Evolutionary conservation across 2,113 vertebrate genomes (phyloP), one percentile per base, ranked within the genome.

Genomic region (Lophura nycthemera): DNA sequence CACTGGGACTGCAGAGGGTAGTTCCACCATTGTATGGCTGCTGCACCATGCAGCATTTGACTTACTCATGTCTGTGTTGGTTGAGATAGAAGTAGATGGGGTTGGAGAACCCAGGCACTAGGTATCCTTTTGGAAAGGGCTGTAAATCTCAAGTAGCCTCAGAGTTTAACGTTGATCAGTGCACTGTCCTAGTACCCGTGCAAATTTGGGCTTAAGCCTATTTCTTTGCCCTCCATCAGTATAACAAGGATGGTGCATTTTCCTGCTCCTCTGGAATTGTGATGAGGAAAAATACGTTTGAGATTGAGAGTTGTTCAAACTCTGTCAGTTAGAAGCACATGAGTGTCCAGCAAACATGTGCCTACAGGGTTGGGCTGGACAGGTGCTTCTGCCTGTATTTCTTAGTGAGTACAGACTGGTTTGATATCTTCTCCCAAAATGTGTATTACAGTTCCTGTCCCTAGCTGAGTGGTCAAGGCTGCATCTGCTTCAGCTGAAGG

Each of bases 371-470:
- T n/a, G 20, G 24, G 13, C 65, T 83, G 60, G 27, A 52, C 70
- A 54, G 10, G 42, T 88, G 40, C 42, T 3, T 63, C 18, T 54
- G 32, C n/a, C n/a, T 19, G 34, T 20, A 54, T 83, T 30, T 70
- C 20, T 20, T 20, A 10, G 61, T 10, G 12, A 38, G 12, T 45
- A 21, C 40, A 36, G 40, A 7, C 61, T 80, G 30, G 19, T 45
- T 80, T 57, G 30, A 5, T 74, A 27, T 25, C 27, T 42, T 77
- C 36, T 76, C n/a, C 45, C 15, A 36, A 24, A 6, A 40, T 4
- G 11, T 0, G 0, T 40, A 38, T 20, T 45, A 7, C 12, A 40
- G 19, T 69, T 65, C 14, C 42, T 86, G 32, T 50, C 42, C 21
- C 18, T 83, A 67, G 7, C 30, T 66, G 8, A 47, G 29, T 1